Base-by-base conservation (phyloP, 2,888 invertebrate genomes). In the Cacoxenus indagator region DNA sequence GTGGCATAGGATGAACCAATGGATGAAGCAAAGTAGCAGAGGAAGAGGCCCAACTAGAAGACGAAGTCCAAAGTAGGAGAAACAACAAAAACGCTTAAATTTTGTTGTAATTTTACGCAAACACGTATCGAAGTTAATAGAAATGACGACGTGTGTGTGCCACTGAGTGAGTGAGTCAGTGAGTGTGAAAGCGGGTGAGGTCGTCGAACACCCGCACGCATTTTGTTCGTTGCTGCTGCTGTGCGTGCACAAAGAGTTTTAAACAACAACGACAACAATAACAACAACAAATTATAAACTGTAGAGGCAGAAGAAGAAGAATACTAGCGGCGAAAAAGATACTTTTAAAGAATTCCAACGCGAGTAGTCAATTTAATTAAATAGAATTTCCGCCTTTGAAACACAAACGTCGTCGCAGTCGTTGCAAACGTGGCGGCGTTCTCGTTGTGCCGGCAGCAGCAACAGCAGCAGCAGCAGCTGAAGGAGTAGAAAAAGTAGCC, bases 321-420 rank as follows among this genome's bases (percentile, higher is more conserved):
- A 37, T 5, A 51, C 2, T 11, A 37, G 37, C 9, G 9, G 37
- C 37, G n/a, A n/a, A n/a, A n/a, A 37, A 48, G 22, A 61, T 31
- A 61, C 22, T 61, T 29, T 65, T 19, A 19, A 67, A 61, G 27
- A 43, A 54, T 64, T 57, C 46, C 55, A 54, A n/a, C 19, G 46
- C 27, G 66, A 46, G 66, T 29, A 67, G 66, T 67, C 67, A 68
- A 68, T 64, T 68, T 68, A 68, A 68, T 68, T 64, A 68, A 68
- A 64, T 54, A 64, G 57, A 67, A 67, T 67, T 67, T 67, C 62
- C 67, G 67, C 65, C 37, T 54, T 55, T 55, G 45, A 24, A 37
- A 6, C 43, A 64, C n/a, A n/a, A 48, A 48, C 11, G 14, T 22
- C 8, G 48, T 22, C 43, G 61, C 19, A 17, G 29, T 19, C 27